phyloP scores from a whole-genome alignment of 2,797 vertebrate species.

The Rachycentron canadum region DNA sequence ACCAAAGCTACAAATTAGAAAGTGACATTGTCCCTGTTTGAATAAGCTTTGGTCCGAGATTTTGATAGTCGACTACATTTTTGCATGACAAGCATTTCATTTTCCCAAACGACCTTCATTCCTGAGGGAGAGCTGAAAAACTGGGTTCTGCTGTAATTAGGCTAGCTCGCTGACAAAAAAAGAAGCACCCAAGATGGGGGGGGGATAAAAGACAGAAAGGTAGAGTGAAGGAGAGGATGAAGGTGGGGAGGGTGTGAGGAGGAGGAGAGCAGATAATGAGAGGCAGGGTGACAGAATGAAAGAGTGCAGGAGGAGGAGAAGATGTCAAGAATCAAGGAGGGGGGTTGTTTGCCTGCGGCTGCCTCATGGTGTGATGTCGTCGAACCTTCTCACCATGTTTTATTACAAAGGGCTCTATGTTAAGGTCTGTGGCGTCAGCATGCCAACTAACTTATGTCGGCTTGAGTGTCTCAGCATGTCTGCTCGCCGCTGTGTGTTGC shows the following conservation, averaged over 20 bases:
- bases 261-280: slow-evolving; percentile 72
- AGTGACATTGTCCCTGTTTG: slow-evolving; percentile 62
- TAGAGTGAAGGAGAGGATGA: slow-evolving; percentile 62
- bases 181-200: slow-evolving; percentile 57
- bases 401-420: slow-evolving; percentile 58
- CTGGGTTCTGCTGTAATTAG: slow-evolving; percentile 73
- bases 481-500: slow-evolving; percentile 3
- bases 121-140: slow-evolving; percentile 61
- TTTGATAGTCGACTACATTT: slow-evolving; percentile 64
- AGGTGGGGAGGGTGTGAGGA: slow-evolving; percentile 55
- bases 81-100: slow-evolving; percentile 66
- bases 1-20: slow-evolving; percentile 68
- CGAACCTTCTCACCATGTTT: slow-evolving; percentile 65
- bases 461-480: slow-evolving; percentile 17
- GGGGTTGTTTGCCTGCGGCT: slow-evolving; percentile 70
- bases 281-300: slow-evolving; percentile 74
- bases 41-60: slow-evolving; percentile 64
- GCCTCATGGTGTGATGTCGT: slow-evolving; percentile 70
- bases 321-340: slow-evolving; percentile 69
- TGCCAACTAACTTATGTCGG: slow-evolving; percentile 44
- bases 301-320: slow-evolving; percentile 71
- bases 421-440: slow-evolving; percentile 43
- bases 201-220: slow-evolving; percentile 64
- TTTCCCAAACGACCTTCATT: slow-evolving; percentile 67
- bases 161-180: slow-evolving; percentile 54